Conservation (phyloP, 2,113 vertebrate genomes). For the Dasyornis broadbenti region DNA sequence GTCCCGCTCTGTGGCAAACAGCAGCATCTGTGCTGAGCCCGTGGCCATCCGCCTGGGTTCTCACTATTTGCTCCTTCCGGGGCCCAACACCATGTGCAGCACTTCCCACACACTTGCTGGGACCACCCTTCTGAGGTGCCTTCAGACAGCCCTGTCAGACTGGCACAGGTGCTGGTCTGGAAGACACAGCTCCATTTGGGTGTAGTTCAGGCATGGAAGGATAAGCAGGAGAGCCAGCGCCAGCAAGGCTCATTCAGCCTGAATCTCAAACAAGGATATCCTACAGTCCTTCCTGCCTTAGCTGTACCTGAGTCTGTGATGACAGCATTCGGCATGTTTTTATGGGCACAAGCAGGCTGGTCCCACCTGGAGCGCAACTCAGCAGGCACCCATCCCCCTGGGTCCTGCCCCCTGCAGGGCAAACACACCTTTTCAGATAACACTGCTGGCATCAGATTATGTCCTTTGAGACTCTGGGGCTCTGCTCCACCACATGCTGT, state of each 20-base stretch:
- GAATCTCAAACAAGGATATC: neutral
- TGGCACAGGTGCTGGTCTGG: neutral
- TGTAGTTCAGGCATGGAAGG: neutral
- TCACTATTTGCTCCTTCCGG: neutral
- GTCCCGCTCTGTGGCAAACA: neutral
- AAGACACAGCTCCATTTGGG: neutral
- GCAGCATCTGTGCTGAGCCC: neutral
- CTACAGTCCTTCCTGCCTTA: neutral
- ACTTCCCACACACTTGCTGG: neutral
- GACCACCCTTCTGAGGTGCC: neutral
- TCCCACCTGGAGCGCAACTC: neutral
- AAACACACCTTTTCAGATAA: neutral
- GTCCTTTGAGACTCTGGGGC: neutral
- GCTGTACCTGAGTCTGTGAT: fast-evolving
- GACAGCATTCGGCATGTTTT: fast-evolving
- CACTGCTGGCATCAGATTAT: neutral
- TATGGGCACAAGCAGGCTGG: neutral
- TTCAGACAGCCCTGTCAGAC: neutral
- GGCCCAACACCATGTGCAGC: neutral
- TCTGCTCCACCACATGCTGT: neutral
- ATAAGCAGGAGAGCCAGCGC: neutral
- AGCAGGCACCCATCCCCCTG: neutral
- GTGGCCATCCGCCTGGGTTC: neutral
- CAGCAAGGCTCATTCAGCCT: neutral
- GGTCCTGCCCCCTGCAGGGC: neutral